These are phyloP conservation scores for Catamblyrhynchus diadema DNA, from an alignment of 2,797 vertebrate species.

Conservation along the genomic window DNA sequence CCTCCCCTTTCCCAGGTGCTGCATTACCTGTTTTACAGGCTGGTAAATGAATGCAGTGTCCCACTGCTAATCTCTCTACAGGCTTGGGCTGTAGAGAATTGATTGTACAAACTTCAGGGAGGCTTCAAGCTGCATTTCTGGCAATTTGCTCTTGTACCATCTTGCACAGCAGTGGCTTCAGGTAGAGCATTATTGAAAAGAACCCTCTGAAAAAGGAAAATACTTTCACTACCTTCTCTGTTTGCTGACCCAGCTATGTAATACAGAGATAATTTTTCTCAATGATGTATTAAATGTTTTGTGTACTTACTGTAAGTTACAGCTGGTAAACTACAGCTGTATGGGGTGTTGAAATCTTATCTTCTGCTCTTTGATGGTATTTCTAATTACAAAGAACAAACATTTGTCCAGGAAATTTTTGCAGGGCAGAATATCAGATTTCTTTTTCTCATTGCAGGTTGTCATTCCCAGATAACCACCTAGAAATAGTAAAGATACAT, in stretches of 20 bases:
- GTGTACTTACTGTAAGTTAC: background rate
- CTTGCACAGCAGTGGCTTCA: constrained; percentile 6
- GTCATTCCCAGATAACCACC: background rate
- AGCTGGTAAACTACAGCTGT: background rate
- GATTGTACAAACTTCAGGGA: background rate
- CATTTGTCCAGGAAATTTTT: background rate
- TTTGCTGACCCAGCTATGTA: constrained; percentile 19
- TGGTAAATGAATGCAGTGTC: background rate
- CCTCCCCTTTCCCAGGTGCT: constrained; percentile 7
- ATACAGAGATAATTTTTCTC: background rate
- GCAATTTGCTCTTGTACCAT: background rate
- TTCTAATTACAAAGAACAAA: background rate
- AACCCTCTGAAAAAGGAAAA: background rate
- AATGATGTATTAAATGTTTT: background rate
- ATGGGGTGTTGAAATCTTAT: background rate
- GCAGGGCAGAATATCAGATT: background rate
- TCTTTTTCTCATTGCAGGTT: background rate
- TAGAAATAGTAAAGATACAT: background rate
- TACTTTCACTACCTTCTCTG: background rate
- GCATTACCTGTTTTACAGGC: constrained; percentile 26
- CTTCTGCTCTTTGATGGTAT: background rate
- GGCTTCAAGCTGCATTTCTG: background rate
- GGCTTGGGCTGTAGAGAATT: background rate
- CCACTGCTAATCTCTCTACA: background rate
- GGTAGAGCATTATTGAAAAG: background rate